A percentile compares a stretch with the other conserved stretches of the same genome.
These are phyloP conservation scores for Holothuria glaberrima DNA, from an alignment of 35 echinoderm and acorn worm genomes.

Conservation along the genomic window DNA sequence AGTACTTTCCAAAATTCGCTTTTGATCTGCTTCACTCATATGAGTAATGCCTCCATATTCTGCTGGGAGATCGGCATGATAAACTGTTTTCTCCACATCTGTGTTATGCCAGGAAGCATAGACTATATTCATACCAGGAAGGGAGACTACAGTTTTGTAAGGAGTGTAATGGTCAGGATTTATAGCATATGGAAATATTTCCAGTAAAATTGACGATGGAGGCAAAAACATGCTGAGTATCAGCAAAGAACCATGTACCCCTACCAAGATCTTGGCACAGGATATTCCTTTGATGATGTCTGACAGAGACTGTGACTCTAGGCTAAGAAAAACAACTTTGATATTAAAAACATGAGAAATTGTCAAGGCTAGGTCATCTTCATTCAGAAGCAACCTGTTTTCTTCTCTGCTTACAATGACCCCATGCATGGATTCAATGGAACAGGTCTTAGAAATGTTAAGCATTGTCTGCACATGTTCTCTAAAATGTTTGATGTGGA, in stretches of 20 bases:
- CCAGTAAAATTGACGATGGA: constrained; percentile 65
- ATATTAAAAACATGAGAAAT: constrained; percentile 65
- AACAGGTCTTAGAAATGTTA: not conserved
- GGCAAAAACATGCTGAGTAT: constrained; percentile 85
- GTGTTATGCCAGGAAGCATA: constrained; percentile 84
- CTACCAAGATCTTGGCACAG: constrained; percentile 68
- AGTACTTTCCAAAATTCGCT: constrained; percentile 58
- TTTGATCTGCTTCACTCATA: constrained; percentile 51
- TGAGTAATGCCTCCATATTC: constrained; percentile 89
- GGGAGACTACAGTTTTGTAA: constrained; percentile 78
- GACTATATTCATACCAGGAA: constrained; percentile 71
- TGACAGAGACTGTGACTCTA: constrained; percentile 65
- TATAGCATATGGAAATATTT: constrained; percentile 90
- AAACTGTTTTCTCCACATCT: constrained; percentile 58
- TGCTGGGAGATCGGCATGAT: constrained; percentile 64
- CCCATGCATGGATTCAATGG: not conserved
- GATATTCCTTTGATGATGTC: constrained; percentile 65
- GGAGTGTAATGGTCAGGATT: constrained; percentile 95
- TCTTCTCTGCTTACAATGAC: constrained; percentile 71
- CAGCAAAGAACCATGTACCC: constrained; percentile 84
- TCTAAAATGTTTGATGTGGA: constrained; percentile 70
- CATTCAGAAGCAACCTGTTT: constrained; percentile 89
- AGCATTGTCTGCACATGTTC: constrained; percentile 62
- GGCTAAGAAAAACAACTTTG: constrained; percentile 60
- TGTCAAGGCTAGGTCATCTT: constrained; percentile 65